Evolutionary conservation across 2,113 vertebrate genomes (phyloP).

Genomic region (Periophthalmodon schlosseri): DNA sequence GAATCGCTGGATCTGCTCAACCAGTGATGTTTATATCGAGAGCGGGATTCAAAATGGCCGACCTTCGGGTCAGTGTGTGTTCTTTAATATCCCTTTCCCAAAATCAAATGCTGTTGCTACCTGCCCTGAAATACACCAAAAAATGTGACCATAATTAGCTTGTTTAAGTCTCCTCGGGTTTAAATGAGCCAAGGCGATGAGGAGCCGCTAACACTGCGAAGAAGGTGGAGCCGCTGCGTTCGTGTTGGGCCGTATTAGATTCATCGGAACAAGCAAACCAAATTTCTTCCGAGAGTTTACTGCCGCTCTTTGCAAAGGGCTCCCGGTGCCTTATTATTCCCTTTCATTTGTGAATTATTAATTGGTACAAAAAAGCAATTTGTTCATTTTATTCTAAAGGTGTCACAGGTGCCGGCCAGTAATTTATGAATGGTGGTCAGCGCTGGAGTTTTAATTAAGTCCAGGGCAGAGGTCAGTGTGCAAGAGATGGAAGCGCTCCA

Average conservation of each 20-base stretch:
- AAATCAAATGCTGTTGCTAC: no score
- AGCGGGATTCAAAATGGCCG: no score
- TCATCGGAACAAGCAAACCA: not conserved
- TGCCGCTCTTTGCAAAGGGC: not conserved
- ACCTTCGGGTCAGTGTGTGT: no score
- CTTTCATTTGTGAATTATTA: constrained; percentile 54
- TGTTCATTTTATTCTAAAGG: constrained; percentile 53
- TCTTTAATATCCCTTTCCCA: no score
- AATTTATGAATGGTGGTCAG: constrained; percentile 72
- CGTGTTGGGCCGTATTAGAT: not conserved
- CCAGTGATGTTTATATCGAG: no score
- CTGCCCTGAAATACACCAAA: no score
- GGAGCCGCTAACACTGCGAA: not conserved
- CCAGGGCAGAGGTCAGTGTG: constrained; percentile 60
- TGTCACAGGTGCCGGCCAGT: constrained; percentile 59
- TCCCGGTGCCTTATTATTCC: constrained; percentile 15
- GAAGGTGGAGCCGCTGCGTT: no score
- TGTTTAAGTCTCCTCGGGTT: no score
- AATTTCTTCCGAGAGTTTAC: not conserved
- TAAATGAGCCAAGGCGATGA: no score
- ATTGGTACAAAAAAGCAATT: constrained; percentile 49
- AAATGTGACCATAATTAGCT: no score
- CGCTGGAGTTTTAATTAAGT: constrained; percentile 72
- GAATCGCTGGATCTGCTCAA: no score
- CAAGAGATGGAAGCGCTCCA: constrained; percentile 65